phyloP scores from a whole-genome alignment of 1,140 invertebrate genomes.

The Hormaphis cornu region DNA sequence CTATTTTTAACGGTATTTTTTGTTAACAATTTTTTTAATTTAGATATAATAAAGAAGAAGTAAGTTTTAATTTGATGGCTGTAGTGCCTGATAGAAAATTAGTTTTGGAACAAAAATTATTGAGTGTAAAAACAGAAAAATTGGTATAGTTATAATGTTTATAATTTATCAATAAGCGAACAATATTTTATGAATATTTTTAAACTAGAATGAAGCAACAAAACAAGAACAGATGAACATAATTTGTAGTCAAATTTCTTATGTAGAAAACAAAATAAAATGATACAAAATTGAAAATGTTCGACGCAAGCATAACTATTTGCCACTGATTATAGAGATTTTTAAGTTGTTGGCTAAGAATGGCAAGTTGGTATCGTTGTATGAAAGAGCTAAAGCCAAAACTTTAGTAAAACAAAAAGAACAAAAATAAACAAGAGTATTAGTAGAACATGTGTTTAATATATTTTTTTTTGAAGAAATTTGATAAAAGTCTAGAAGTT shows the following conservation, averaged over 20 bases:
- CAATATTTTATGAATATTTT: too few species aligned
- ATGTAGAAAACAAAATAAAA: slow-evolving; percentile 77
- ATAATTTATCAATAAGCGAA: too few species aligned
- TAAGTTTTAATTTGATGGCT: slow-evolving; percentile 98
- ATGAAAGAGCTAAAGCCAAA: slow-evolving; percentile 60
- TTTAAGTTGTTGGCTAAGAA: slow-evolving; percentile 91
- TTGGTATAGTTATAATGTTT: slow-evolving; percentile 46
- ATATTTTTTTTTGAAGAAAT: too few species aligned
- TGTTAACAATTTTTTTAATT: slow-evolving; percentile 36
- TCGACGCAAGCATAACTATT: slow-evolving; percentile 90
- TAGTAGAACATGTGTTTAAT: too few species aligned
- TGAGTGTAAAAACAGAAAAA: slow-evolving; percentile 52
- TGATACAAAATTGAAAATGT: slow-evolving; percentile 86
- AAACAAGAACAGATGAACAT: slow-evolving; percentile 62
- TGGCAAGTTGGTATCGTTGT: slow-evolving; percentile 76
- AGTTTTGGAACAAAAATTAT: slow-evolving; percentile 71
- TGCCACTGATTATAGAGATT: slow-evolving; percentile 93
- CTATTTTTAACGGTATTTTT: background rate
- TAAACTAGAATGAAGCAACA: slow-evolving; percentile 40
- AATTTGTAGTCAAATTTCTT: slow-evolving; percentile 64
- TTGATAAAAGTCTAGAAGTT: too few species aligned
- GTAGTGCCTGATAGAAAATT: slow-evolving; percentile 83
- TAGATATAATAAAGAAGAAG: slow-evolving; percentile 92
- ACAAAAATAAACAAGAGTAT: too few species aligned
- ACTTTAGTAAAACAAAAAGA: slow-evolving; percentile 23